These are phyloP conservation scores for Panagrolaimus sp. DNA, from an alignment of 1,140 invertebrate species.

Conservation along the genomic window DNA sequence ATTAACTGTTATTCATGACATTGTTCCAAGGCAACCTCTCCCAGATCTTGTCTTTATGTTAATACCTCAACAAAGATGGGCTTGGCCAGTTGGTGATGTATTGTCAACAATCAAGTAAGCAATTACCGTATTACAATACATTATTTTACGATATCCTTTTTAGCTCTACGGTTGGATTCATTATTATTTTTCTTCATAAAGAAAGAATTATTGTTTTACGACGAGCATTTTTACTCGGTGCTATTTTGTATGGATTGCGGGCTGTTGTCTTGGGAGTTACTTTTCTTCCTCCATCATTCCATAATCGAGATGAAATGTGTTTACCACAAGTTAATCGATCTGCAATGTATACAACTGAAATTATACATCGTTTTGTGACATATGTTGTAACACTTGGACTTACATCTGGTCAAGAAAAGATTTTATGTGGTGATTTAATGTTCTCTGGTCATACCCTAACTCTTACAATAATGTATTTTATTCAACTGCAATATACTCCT, in stretches of 20 bases:
- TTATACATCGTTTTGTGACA: conserved; percentile 45
- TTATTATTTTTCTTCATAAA: conserved; percentile 51
- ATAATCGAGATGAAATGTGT: conserved; percentile 58
- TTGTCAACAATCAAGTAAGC: conserved; percentile 55
- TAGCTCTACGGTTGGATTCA: conserved; percentile 54
- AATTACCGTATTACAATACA: conserved; percentile 19
- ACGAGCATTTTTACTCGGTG: conserved; percentile 52
- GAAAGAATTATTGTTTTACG: conserved; percentile 53
- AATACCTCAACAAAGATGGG: conserved; percentile 56
- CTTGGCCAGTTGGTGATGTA: conserved; percentile 57
- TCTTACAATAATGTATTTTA: conserved; percentile 59
- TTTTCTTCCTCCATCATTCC: conserved; percentile 56
- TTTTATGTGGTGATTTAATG: conserved; percentile 58
- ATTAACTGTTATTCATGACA: conserved; percentile 57
- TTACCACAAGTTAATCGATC: conserved; percentile 55
- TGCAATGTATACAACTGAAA: conserved; percentile 32
- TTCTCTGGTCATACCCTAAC: conserved; percentile 56
- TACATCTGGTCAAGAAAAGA: conserved; percentile 58
- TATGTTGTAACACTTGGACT: conserved; percentile 59
- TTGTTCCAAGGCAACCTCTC: conserved; percentile 50
- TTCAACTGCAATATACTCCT: conserved; percentile 57
- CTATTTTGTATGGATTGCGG: conserved; percentile 40
- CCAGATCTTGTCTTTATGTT: conserved; percentile 56
- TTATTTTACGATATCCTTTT: conserved; percentile 23
- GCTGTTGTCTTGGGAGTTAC: conserved; percentile 56